Percentiles rank a stretch among this genome's conserved stretches.
These are phyloP conservation scores for Oceanites oceanicus DNA, from an alignment of 2,113 vertebrate species.

Conservation along the genomic window DNA sequence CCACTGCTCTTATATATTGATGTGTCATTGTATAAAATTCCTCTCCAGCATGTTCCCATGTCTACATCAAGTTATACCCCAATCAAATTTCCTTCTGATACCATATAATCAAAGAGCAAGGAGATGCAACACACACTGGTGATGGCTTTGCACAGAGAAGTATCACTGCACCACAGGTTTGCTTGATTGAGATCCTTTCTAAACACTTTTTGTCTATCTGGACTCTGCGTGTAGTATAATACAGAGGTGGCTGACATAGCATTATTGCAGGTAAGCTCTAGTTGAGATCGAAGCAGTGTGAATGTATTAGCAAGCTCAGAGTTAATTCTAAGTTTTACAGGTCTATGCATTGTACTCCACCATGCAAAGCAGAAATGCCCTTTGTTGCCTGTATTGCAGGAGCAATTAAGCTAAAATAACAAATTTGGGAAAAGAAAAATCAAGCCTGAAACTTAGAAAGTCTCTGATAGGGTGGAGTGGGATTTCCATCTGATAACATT, in stretches of 20 bases:
- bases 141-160: background rate
- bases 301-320: background rate
- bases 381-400: background rate
- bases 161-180: background rate
- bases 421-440: background rate
- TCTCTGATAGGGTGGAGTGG: background rate
- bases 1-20: background rate
- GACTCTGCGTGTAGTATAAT: background rate
- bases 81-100: background rate
- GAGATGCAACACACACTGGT: background rate
- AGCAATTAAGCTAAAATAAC: background rate
- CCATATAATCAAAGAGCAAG: background rate
- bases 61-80: background rate
- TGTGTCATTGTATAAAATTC: background rate
- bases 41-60: background rate
- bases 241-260: background rate
- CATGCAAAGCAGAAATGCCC: background rate
- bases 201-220: background rate
- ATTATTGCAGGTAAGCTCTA: background rate
- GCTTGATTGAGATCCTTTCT: background rate
- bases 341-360: background rate
- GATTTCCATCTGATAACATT: background rate
- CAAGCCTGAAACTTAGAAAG: background rate
- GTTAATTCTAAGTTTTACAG: background rate
- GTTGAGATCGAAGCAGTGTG: background rate